Evolutionary conservation across 1,140 invertebrate species (phyloP).

Genomic region (Nautilus pompilius): DNA sequence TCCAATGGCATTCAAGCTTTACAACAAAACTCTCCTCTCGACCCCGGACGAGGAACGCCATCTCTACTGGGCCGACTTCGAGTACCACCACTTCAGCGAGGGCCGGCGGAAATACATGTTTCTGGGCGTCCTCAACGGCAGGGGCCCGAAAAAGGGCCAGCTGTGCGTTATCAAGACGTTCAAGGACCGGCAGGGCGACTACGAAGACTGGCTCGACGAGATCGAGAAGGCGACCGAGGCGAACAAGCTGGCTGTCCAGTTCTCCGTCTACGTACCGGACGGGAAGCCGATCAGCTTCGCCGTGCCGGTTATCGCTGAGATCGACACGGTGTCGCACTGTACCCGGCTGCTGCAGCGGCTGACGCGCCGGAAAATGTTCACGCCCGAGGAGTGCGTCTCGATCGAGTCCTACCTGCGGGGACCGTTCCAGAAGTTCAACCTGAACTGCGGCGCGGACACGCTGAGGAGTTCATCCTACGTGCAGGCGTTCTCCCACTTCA

Average conservation of each 20-base stretch:
- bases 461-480: neutral
- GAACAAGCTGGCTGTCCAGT: neutral
- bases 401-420: constrained; percentile 18
- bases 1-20: neutral
- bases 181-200: constrained; percentile 9
- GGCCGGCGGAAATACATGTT: constrained; percentile 13
- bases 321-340: constrained; percentile 20
- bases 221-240: neutral
- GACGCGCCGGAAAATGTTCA: neutral
- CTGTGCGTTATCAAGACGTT: constrained; percentile 19
- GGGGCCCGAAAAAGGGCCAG: constrained; percentile 16
- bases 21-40: constrained; percentile 16
- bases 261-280: neutral
- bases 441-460: constrained; percentile 6
- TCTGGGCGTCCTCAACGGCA: constrained; percentile 16
- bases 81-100: constrained; percentile 13
- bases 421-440: constrained; percentile 15
- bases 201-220: neutral
- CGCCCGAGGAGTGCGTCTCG: constrained; percentile 9
- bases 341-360: neutral
- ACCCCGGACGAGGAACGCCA: constrained; percentile 6
- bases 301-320: constrained; percentile 12
- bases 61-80: constrained; percentile 19
- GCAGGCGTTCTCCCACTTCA: constrained; percentile 23
- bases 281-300: constrained; percentile 2